phyloP scores from a whole-genome alignment of 2,888 invertebrate species.

The Ametastegia equiseti region DNA sequence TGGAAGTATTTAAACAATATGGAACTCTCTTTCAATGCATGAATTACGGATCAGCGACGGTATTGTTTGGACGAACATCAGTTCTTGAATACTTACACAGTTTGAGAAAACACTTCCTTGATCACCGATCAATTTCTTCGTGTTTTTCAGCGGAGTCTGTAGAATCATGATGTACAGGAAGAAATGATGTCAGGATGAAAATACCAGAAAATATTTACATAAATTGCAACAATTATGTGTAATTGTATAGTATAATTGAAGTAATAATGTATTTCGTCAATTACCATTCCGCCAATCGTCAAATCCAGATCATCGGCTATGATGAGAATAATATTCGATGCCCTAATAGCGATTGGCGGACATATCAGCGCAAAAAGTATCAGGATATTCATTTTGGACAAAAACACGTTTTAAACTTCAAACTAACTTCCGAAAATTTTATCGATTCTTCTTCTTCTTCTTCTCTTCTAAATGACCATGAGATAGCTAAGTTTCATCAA shows the following conservation, averaged over 20 bases:
- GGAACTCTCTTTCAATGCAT: neutral
- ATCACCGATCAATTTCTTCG: constrained; percentile 80
- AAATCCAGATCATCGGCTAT: constrained; percentile 93
- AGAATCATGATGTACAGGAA: constrained; percentile 66
- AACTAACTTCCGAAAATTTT: neutral
- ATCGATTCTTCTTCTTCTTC: too few relatives aligned
- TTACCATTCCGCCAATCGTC: constrained; percentile 87
- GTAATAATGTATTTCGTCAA: constrained; percentile 61
- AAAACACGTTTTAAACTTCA: neutral
- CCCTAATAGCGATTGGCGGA: constrained; percentile 64
- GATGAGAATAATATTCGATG: constrained; percentile 87
- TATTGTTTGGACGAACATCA: neutral
- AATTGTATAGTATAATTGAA: too few relatives aligned
- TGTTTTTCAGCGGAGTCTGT: constrained; percentile 84
- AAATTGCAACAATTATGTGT: constrained; percentile 63
- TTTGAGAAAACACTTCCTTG: constrained; percentile 85
- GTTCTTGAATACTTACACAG: constrained; percentile 80
- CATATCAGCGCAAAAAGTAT: constrained; percentile 33
- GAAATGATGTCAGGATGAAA: constrained; percentile 64
- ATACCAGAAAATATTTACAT: constrained; percentile 52
- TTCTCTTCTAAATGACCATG: too few relatives aligned
- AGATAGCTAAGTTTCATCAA: too few relatives aligned
- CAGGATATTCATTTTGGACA: neutral
- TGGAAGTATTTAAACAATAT: too few relatives aligned
- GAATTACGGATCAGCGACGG: neutral